Base-by-base conservation (phyloP, 1,140 invertebrate genomes). In the Saccostrea glomerata region DNA sequence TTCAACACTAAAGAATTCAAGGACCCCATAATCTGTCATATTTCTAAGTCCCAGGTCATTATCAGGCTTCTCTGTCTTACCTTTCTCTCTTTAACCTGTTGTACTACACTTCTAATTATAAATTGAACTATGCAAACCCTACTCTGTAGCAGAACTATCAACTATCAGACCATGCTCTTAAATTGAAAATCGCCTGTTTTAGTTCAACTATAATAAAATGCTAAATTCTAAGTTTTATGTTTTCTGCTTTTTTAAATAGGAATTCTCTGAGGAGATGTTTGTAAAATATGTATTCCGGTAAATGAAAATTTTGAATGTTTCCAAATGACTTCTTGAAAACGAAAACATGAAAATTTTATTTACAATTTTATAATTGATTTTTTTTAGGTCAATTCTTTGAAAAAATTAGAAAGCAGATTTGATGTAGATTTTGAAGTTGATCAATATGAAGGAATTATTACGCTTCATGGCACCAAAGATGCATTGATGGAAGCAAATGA, bases 381-480 rank as follows among this genome's bases (percentile, higher is more conserved):
- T 55, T 58, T 86, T 12, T 55, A 89, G 88, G 77, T 86, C 58
- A 73, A 58, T 4, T 47, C 82, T 66, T n/a, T 89, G 55, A 0
- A 63, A 11, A 63, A 87, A 23, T 36, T 89, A 9, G 55, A 85
- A 84, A 55, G n/a, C 0, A 58, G n/a, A 23, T 87, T 36, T 70
- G 77, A 84, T 25, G 55, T 89, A 30, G 86, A 87, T 60, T 54
- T 87, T 6, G 66, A 87, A 25, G 13, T 87, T 54, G 86, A 87
- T 6, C 82, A 60, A 23, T 70, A 66, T 54, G 54, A 85, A 54
- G 86, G 86, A 3, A 77, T 86, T 13, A 47, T 87, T 13, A 60
- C 30, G 36, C 23, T 89, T 20, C n/a, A 56, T 63, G 88, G 88
- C 15, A 83, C 84, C 2, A 56, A 82, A 17, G 86, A 87, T 47